Base-by-base conservation (phyloP, 2,113 vertebrate species). In the Aplodontia rufa region DNA sequence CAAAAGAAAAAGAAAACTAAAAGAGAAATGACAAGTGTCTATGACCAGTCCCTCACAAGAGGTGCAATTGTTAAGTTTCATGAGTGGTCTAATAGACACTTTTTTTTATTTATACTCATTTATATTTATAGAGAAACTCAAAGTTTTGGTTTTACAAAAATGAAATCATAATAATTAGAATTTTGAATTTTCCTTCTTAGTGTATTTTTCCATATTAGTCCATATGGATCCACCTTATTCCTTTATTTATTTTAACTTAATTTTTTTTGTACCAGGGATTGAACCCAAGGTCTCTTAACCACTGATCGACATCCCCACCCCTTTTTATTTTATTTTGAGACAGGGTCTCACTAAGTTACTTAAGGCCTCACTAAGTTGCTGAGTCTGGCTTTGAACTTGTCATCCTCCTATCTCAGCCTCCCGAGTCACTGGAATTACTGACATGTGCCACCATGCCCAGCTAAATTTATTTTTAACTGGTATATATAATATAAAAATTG, bases 111-210 rank as follows among this genome's bases (percentile, higher is more conserved):
- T 79, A 64, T 3, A 35, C n/a, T 69, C 40, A 64, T n/a, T 69
- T 45, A 35, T 20, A 20, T 66, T 37, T n/a, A 86, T 58, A 62
- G 71, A 96, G 53, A 91, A 80, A 64, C 40, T 45, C 92, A 80
- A 69, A 51, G 42, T 68, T 90, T 92, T 35, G 0, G 35, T 17
- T 85, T 82, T 68, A 74, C 35, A 71, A 83, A 87, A 87, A 42
- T 4, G 1, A 30, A 88, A 66, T 47, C 68, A 32, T 13, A 51
- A 24, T 81, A 72, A 72, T 82, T 45, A 51, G 47, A 35, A 26
- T 68, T 79, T 86, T 60, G 32, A 90, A 28, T 90, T 87, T 90
- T 90, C 60, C 42, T 91, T 72, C 49, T 55, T 74, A 58, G 45
- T 37, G 37, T 68, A 45, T 60, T 40, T 81, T 72, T 45, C 40